These are phyloP conservation scores for Mustela nigripes DNA, from an alignment of 2,113 vertebrate species.

Conservation along the genomic window DNA sequence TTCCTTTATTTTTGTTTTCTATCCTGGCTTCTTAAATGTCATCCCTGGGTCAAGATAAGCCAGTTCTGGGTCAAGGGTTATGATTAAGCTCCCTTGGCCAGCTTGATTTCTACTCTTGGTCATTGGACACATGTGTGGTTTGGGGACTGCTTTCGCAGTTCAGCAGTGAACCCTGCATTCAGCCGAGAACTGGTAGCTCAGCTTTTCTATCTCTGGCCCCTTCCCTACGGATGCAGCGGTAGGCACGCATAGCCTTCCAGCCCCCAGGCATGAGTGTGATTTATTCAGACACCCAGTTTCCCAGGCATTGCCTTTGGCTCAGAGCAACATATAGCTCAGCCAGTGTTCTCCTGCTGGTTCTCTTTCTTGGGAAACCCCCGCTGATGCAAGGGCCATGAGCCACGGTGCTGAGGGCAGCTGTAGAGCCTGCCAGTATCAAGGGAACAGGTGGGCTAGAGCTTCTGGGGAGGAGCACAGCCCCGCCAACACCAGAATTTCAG, in stretches of 20 bases:
- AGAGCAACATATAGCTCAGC: neutral
- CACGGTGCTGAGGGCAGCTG: neutral
- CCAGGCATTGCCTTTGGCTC: neutral
- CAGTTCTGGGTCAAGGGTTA: neutral
- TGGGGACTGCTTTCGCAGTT: neutral
- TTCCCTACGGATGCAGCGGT: neutral
- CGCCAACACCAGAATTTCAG: neutral
- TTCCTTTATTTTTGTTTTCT: neutral
- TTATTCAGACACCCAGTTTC: neutral
- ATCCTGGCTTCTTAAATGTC: neutral
- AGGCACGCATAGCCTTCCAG: neutral
- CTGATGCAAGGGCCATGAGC: neutral
- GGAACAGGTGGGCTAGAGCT: too few relatives aligned
- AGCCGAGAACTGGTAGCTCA: neutral
- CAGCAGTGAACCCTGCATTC: neutral
- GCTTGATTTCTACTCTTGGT: neutral
- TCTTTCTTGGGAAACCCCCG: neutral
- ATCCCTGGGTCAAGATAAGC: neutral
- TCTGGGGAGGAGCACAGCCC: neutral
- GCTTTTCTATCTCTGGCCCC: neutral
- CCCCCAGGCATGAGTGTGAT: neutral
- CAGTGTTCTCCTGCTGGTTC: neutral
- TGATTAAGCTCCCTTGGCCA: neutral
- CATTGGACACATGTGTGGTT: neutral
- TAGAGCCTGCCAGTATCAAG: neutral